Evolutionary conservation across 23 tunicate genomes (phyloP).

Genomic region (Corella eumyota): DNA sequence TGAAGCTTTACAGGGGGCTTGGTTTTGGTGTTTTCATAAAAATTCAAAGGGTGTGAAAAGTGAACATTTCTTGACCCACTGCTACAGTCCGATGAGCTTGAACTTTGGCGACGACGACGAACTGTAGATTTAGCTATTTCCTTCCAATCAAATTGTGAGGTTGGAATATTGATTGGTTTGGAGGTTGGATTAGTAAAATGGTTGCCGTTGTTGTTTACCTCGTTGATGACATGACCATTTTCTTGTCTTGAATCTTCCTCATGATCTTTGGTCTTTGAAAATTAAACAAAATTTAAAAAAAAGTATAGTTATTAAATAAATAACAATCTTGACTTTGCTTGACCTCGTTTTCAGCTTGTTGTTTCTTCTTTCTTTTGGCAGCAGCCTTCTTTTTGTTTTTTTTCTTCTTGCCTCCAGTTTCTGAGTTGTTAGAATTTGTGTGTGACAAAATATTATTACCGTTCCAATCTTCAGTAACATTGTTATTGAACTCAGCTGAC

Average conservation of each 20-base stretch:
- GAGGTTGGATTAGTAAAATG: too few species aligned
- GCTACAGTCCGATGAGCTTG: conserved; percentile 56
- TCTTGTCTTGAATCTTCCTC: too few species aligned
- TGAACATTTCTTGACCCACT: conserved; percentile 43
- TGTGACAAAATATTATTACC: too few species aligned
- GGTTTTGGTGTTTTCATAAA: conserved; percentile 29
- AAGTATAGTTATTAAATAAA: too few species aligned
- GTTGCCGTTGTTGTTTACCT: too few species aligned
- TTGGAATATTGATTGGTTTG: too few species aligned
- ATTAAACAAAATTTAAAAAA: too few species aligned
- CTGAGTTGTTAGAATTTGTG: too few species aligned
- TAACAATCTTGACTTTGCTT: not conserved
- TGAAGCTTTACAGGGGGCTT: conserved; percentile 5
- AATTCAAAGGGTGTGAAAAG: conserved; percentile 57
- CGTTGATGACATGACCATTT: too few species aligned
- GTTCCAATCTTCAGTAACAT: not conserved
- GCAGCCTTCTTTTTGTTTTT: not conserved
- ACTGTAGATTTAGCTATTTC: conserved; percentile 17
- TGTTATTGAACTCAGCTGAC: too few species aligned
- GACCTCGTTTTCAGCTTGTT: not conserved
- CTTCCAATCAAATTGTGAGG: conserved; percentile 14
- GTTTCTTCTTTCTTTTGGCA: not conserved
- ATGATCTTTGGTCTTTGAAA: too few species aligned
- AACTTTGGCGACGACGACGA: conserved; percentile 36
- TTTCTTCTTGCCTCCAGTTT: conserved; percentile 2